Conservation (phyloP, 2,797 vertebrate genomes). For the Knipowitschia caucasica region DNA sequence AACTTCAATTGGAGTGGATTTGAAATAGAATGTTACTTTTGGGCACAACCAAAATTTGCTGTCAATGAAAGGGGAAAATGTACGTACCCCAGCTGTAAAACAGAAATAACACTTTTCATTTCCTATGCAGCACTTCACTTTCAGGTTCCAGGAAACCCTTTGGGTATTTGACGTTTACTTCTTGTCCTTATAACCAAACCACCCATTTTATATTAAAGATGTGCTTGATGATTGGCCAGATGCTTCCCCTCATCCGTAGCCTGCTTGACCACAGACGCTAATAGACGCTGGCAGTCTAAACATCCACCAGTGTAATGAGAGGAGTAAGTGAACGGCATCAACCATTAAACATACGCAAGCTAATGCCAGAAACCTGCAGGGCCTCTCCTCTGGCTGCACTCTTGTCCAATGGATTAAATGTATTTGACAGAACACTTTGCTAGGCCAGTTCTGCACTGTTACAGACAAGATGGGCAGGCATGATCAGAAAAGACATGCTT, state of each 20-base stretch:
- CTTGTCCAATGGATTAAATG: conserved; percentile 49
- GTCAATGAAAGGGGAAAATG: too few species aligned
- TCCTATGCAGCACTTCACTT: too few species aligned
- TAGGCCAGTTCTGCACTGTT: conserved; percentile 35
- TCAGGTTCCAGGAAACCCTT: too few species aligned
- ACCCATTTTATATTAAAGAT: conserved; percentile 45
- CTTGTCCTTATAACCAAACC: conserved; percentile 30
- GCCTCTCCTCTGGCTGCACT: conserved; percentile 45
- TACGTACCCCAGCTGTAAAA: too few species aligned
- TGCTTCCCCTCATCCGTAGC: conserved; percentile 55
- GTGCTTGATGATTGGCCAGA: conserved; percentile 55
- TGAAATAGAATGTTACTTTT: too few species aligned
- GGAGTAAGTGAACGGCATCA: conserved; percentile 66
- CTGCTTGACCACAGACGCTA: conserved; percentile 62
- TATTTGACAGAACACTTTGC: conserved; percentile 52
- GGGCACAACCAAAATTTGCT: too few species aligned
- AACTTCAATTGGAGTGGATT: too few species aligned
- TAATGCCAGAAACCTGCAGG: conserved; percentile 55
- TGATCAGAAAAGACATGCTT: conserved; percentile 22
- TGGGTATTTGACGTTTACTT: conserved; percentile 28
- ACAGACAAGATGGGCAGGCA: conserved; percentile 40
- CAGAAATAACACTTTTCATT: too few species aligned
- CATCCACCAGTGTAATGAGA: conserved; percentile 64
- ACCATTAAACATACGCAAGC: conserved; percentile 61
- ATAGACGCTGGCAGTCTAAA: conserved; percentile 64